Evolutionary conservation across 1,140 invertebrate species (phyloP).

Genomic region (Papilio dardanus): DNA sequence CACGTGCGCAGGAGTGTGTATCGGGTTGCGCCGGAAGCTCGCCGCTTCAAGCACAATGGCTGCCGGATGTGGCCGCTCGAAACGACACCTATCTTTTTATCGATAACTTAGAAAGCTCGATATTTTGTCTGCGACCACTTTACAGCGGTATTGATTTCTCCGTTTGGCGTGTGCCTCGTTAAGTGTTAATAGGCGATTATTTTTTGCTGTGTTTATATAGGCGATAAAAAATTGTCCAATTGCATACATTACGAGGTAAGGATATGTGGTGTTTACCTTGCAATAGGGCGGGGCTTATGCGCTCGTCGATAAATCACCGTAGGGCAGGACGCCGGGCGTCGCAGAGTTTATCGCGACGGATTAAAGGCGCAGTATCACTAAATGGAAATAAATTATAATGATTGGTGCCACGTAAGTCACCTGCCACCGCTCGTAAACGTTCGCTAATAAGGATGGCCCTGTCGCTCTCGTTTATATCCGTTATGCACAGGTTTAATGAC

Average conservation of each 20-base stretch:
- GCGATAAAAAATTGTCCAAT: conserved; percentile 32
- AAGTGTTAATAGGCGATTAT: conserved; percentile 28
- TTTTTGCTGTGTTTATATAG: conserved; percentile 34
- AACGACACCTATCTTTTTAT: conserved; percentile 79
- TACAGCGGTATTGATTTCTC: conserved; percentile 46
- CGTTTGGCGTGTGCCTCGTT: conserved; percentile 31
- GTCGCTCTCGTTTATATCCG: conserved; percentile 50
- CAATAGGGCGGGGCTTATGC: conserved; percentile 45
- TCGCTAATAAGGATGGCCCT: conserved; percentile 55
- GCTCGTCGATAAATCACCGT: conserved; percentile 42
- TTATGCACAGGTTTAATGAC: conserved; percentile 43
- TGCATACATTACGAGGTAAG: conserved; percentile 40
- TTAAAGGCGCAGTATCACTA: conserved; percentile 58
- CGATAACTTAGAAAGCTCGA: conserved; percentile 60
- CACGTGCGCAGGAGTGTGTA: conserved; percentile 81
- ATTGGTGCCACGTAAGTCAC: conserved; percentile 48
- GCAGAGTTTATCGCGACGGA: conserved; percentile 42
- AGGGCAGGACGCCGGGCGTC: conserved; percentile 52
- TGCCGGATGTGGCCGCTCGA: conserved; percentile 79
- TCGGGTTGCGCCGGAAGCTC: conserved; percentile 78
- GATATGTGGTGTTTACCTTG: conserved; percentile 40
- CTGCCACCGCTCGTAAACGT: conserved; percentile 51
- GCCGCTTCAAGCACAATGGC: conserved; percentile 74
- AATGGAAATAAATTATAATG: conserved; percentile 68
- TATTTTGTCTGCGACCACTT: conserved; percentile 20